Evolutionary conservation across 2,113 vertebrate genomes (phyloP).

Genomic region (Hipposideros armiger): DNA sequence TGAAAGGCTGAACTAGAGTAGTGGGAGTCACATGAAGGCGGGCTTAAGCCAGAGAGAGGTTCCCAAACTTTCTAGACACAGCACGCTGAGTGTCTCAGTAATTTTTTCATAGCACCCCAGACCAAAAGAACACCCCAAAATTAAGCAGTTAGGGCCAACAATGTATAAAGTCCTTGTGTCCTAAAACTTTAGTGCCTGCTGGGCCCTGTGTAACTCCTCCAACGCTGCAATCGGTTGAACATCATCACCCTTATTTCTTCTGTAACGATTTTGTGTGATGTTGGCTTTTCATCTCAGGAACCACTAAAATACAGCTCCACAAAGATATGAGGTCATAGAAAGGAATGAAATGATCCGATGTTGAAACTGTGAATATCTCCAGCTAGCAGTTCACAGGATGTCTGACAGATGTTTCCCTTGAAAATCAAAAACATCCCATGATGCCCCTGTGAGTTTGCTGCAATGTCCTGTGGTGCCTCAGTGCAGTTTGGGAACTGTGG

Average conservation of each 20-base stretch:
- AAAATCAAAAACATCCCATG: neutral
- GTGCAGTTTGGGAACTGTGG: neutral
- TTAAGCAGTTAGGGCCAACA: neutral
- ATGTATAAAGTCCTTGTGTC: neutral
- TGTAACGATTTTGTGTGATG: neutral
- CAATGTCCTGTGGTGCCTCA: neutral
- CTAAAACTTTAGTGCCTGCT: neutral
- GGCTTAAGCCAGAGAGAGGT: neutral
- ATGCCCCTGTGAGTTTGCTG: neutral
- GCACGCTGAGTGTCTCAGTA: neutral
- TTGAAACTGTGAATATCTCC: neutral
- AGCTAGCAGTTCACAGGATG: neutral
- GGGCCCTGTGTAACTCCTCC: no score
- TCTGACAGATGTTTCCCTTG: neutral
- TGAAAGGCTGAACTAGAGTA: neutral
- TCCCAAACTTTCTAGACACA: neutral
- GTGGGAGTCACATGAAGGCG: neutral
- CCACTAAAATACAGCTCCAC: neutral
- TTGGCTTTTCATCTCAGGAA: neutral
- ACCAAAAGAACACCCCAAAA: neutral
- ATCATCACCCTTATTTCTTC: neutral
- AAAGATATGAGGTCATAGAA: neutral
- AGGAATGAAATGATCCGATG: neutral
- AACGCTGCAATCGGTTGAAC: neutral
- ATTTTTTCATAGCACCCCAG: neutral